Evolutionary conservation across 2,888 invertebrate genomes (phyloP).

Genomic region (Teinopalpus imperialis): DNA sequence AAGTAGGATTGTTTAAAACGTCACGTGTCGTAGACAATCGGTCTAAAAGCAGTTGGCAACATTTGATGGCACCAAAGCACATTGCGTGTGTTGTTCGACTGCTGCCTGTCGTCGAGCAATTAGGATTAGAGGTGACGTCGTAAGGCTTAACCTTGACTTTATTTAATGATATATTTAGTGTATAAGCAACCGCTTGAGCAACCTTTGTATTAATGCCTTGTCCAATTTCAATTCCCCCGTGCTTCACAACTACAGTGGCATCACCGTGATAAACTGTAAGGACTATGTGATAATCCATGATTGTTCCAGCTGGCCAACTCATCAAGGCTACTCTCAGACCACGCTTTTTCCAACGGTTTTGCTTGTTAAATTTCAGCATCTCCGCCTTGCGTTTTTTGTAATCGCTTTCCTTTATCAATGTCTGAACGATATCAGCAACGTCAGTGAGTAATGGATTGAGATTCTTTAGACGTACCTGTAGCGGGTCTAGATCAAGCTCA

Average conservation of each 20-base stretch:
- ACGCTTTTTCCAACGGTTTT: slow-evolving; percentile 87
- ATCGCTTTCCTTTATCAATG: slow-evolving; percentile 58
- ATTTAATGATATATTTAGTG: slow-evolving; percentile 83
- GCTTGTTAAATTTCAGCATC: slow-evolving; percentile 79
- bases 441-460: slow-evolving; percentile 27
- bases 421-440: slow-evolving; percentile 40
- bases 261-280: slow-evolving; percentile 78
- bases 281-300: slow-evolving; percentile 27
- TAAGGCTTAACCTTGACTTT: slow-evolving; percentile 82
- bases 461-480: slow-evolving; percentile 29
- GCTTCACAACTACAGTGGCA: slow-evolving; percentile 84
- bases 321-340: slow-evolving; percentile 70
- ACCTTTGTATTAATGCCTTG: slow-evolving; percentile 91
- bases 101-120: slow-evolving; percentile 81
- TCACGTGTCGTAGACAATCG: slow-evolving; percentile 69
- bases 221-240: slow-evolving; percentile 86
- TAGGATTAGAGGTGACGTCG: slow-evolving; percentile 79
- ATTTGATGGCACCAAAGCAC: slow-evolving; percentile 77
- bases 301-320: slow-evolving; percentile 28
- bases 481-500: slow-evolving; percentile 28
- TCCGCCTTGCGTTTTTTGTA: slow-evolving; percentile 66
- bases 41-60: slow-evolving; percentile 67
- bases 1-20: slow-evolving; percentile 65
- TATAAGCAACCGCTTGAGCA: slow-evolving; percentile 86
- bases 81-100: slow-evolving; percentile 84